Evolutionary conservation across 2,888 invertebrate genomes (phyloP).

Genomic region (Nysson spinosus): DNA sequence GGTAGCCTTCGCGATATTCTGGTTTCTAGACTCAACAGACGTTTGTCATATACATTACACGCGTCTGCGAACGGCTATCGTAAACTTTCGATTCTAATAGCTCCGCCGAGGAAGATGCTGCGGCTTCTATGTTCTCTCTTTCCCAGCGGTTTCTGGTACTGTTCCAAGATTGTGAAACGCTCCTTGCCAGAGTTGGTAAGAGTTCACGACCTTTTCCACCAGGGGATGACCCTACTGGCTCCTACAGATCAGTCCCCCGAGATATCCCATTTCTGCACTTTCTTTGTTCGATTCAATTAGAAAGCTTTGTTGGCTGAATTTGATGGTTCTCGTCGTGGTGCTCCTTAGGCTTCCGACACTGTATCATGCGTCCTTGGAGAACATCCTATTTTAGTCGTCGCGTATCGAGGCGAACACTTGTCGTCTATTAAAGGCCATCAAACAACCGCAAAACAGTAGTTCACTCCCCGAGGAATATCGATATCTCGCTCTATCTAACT

Average conservation of each 20-base stretch:
- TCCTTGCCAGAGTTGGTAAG: slow-evolving; percentile 53
- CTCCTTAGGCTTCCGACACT: no score
- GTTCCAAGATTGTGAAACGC: slow-evolving; percentile 54
- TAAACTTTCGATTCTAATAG: slow-evolving; percentile 34
- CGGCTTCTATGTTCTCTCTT: slow-evolving; percentile 24
- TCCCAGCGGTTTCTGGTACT: slow-evolving; percentile 46
- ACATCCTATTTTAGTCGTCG: not conserved
- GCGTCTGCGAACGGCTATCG: slow-evolving; percentile 4
- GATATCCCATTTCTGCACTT: slow-evolving; percentile 32
- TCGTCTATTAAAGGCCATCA: slow-evolving; percentile 1
- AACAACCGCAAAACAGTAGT: slow-evolving; percentile 17
- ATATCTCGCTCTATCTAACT: slow-evolving; percentile 4
- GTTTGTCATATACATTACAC: slow-evolving; percentile 6
- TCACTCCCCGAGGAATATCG: slow-evolving; percentile 18
- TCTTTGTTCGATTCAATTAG: not conserved
- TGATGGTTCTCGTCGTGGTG: no score
- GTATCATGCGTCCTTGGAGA: no score
- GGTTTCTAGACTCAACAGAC: no score
- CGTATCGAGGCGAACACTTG: not conserved
- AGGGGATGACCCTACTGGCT: slow-evolving; percentile 45
- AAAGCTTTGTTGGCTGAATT: not conserved
- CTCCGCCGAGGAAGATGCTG: slow-evolving; percentile 25
- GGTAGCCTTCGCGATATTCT: no score
- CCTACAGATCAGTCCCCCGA: slow-evolving; percentile 35
- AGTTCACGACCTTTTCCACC: slow-evolving; percentile 55